phyloP scores from a whole-genome alignment of 2,888 invertebrate species.

The Hypercompe scribonia region DNA sequence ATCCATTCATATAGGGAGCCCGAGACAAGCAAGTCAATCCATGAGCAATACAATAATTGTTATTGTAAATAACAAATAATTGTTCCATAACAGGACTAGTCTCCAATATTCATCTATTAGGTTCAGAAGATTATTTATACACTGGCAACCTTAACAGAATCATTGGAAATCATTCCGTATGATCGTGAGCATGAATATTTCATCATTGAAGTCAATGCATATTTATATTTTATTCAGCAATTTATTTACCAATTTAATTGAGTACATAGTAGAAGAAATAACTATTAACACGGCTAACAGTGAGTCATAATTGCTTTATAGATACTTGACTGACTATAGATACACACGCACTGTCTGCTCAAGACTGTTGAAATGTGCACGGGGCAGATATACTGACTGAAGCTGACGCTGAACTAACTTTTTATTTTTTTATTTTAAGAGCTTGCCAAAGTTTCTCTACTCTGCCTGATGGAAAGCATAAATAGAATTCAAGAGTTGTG shows the following conservation, averaged over 20 bases:
- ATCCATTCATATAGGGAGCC: no score
- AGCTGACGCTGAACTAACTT: no score
- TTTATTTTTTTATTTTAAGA: no score
- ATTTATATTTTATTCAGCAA: slow-evolving; percentile 2
- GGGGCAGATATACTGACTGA: neutral
- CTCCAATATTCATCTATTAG: neutral
- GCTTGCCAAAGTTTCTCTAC: no score
- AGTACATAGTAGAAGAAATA: neutral
- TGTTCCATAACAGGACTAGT: neutral
- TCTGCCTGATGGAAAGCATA: no score
- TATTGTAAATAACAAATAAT: no score
- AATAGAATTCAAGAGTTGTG: no score
- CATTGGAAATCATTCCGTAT: neutral
- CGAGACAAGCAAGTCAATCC: no score
- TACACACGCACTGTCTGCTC: no score
- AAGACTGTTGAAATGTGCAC: neutral
- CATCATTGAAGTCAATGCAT: neutral
- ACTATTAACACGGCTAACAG: neutral
- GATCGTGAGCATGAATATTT: neutral
- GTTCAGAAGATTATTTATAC: neutral
- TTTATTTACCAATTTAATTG: neutral
- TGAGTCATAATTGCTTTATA: neutral
- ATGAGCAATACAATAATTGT: no score
- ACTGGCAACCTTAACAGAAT: neutral
- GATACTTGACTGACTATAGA: neutral